phyloP scores from a whole-genome alignment of 2,113 vertebrate species.

The Psammodynastes pulverulentus region DNA sequence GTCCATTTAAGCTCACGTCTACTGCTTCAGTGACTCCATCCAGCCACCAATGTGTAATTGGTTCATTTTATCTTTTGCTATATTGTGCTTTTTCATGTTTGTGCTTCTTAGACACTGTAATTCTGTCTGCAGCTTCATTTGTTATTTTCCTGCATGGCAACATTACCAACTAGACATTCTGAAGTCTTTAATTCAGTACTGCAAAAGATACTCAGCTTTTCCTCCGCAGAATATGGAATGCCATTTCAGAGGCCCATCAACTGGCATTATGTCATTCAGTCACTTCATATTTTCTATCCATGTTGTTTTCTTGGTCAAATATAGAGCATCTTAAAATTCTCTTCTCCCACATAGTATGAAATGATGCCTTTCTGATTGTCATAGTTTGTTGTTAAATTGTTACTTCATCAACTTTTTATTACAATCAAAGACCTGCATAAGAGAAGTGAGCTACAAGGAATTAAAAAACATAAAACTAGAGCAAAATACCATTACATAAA shows the following conservation, averaged over 20 bases:
- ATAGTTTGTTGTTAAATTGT: background rate
- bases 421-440: background rate
- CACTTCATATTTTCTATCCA: background rate
- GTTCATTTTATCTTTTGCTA: background rate
- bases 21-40: too few species aligned
- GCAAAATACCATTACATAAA: background rate
- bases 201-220: background rate
- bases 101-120: background rate
- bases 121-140: background rate
- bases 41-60: too few species aligned
- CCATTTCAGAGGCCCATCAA: background rate
- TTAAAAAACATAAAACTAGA: background rate
- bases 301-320: background rate
- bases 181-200: background rate
- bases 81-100: background rate
- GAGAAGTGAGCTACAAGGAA: background rate
- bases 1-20: too few species aligned
- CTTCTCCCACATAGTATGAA: background rate
- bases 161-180: background rate
- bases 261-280: background rate
- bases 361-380: background rate
- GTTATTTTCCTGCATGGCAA: background rate
- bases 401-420: background rate
- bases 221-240: background rate
- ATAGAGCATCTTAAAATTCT: background rate